Percentiles rank a stretch among this genome's conserved stretches.
phyloP scores from a whole-genome alignment of 2,797 vertebrate genomes.

The Peromyscus attwateri region DNA sequence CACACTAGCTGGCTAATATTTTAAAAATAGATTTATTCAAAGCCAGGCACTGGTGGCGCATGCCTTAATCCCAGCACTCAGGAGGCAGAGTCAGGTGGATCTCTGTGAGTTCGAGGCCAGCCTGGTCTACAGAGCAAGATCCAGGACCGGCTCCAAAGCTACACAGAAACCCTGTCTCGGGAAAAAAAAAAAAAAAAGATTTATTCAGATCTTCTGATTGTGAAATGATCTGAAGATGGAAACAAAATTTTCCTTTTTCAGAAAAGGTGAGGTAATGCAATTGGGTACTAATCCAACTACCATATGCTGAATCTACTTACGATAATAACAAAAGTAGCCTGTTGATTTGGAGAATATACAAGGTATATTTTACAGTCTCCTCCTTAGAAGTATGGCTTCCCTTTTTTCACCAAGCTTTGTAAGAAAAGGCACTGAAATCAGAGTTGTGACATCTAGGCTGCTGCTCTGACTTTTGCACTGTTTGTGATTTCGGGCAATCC shows the following conservation, averaged over 20 bases:
- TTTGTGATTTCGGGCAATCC: conserved; percentile 30
- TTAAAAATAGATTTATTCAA: conserved; percentile 47
- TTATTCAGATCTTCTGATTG: conserved; percentile 37
- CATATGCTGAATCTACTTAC: conserved; percentile 41
- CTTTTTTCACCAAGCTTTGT: conserved; percentile 15
- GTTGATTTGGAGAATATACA: conserved; percentile 29
- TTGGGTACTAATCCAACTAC: conserved; percentile 58
- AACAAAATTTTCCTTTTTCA: conserved; percentile 45
- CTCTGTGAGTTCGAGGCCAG: too few relatives aligned
- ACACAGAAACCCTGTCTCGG: too few relatives aligned
- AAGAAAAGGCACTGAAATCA: conserved; percentile 13
- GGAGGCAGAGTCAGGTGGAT: too few relatives aligned
- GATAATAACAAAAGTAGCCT: not conserved
- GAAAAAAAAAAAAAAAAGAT: not conserved
- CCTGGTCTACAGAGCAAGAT: too few relatives aligned
- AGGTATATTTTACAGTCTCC: conserved; percentile 21
- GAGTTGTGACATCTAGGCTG: conserved; percentile 9
- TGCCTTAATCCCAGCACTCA: too few relatives aligned
- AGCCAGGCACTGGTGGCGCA: too few relatives aligned
- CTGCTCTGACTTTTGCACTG: not conserved
- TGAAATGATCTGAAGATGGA: conserved; percentile 18
- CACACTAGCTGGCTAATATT: not conserved
- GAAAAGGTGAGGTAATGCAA: conserved; percentile 50
- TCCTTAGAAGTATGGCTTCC: not conserved
- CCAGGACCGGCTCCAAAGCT: too few relatives aligned